These are phyloP conservation scores for Hapalemur alaotrensis DNA, from an alignment of 2,797 vertebrate species.

Conservation along the genomic window DNA sequence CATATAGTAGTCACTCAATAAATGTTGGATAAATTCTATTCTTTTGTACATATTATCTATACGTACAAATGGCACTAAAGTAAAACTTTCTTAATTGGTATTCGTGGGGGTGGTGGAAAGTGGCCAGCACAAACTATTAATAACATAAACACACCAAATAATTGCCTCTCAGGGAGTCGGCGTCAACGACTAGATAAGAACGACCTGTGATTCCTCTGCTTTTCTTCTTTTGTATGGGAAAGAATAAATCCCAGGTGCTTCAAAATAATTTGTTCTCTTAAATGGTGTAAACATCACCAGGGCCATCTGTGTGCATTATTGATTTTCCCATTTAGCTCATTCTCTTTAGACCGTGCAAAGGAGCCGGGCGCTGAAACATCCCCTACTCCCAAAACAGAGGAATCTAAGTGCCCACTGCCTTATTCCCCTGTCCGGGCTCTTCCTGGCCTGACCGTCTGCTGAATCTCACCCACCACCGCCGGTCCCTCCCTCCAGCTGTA, in stretches of 20 bases:
- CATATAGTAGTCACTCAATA: neutral
- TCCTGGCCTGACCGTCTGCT: neutral
- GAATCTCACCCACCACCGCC: neutral
- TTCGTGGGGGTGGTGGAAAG: neutral
- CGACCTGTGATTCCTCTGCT: neutral
- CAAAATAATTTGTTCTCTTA: conserved; percentile 68
- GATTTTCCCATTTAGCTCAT: conserved; percentile 69
- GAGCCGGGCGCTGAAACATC: neutral
- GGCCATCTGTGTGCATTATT: conserved; percentile 70
- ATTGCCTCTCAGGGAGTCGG: neutral
- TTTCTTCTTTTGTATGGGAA: conserved; percentile 39
- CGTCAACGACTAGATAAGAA: conserved; percentile 39
- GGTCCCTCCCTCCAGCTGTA: neutral
- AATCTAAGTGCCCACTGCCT: neutral
- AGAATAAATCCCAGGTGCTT: conserved; percentile 67
- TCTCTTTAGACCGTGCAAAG: conserved; percentile 19
- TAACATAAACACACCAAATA: neutral
- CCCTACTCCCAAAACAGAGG: neutral
- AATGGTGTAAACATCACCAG: conserved; percentile 61
- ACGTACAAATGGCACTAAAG: neutral
- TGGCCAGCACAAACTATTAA: neutral
- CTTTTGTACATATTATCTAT: neutral
- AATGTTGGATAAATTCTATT: neutral
- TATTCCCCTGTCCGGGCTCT: no score
- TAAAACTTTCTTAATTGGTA: conserved; percentile 32